phyloP scores from a whole-genome alignment of 2,888 invertebrate genomes.

The Machimus atricapillus region DNA sequence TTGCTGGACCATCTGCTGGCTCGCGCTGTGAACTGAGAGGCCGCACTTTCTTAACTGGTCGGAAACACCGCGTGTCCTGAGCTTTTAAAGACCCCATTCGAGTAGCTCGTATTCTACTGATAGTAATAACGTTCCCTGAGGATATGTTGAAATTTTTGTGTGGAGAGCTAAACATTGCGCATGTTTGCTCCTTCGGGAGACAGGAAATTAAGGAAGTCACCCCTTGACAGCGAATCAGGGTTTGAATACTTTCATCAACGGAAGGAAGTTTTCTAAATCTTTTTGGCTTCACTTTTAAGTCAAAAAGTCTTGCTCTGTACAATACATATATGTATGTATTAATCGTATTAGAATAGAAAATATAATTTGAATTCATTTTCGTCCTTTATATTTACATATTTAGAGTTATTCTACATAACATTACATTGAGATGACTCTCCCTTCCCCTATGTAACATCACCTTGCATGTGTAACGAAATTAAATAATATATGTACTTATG shows the following conservation, averaged over 20 bases:
- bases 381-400: too few species aligned
- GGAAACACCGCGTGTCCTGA: slow-evolving; percentile 57
- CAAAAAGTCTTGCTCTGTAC: not conserved
- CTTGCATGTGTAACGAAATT: too few species aligned
- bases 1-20: not conserved
- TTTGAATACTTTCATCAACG: not conserved
- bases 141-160: not conserved
- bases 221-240: not conserved
- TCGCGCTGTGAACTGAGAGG: slow-evolving; percentile 24
- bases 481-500: too few species aligned
- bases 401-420: too few species aligned
- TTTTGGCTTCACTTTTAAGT: not conserved
- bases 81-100: slow-evolving; percentile 55
- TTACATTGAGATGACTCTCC: too few species aligned
- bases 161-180: not conserved
- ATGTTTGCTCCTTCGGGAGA: not conserved
- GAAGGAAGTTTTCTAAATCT: not conserved
- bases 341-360: too few species aligned
- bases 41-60: slow-evolving; percentile 55
- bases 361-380: too few species aligned
- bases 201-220: not conserved
- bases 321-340: too few species aligned
- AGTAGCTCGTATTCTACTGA: not conserved
- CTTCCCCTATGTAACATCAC: too few species aligned
- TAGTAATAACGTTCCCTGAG: not conserved